Conservation (phyloP, 2,113 vertebrate genomes). For the Pseudolaguvia tuberculata region DNA sequence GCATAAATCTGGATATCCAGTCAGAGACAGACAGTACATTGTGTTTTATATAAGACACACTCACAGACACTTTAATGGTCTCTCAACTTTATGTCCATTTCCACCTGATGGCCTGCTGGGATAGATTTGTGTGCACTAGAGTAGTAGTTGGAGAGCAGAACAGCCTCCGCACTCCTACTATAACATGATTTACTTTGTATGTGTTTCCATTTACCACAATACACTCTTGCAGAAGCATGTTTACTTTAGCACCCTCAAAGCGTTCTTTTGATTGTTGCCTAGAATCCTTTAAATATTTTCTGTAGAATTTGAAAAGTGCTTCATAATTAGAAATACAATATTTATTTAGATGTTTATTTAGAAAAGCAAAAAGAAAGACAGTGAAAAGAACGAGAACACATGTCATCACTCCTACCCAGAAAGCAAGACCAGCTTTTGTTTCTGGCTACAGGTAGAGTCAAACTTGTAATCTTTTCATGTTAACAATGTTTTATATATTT, state of each 20-base stretch:
- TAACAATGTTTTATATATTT: not conserved
- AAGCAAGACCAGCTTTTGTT: not conserved
- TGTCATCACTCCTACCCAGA: not conserved
- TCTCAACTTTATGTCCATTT: slow-evolving; percentile 22
- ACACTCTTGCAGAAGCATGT: not conserved
- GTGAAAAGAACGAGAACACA: not conserved
- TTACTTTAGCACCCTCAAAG: not conserved
- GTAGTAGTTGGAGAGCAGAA: slow-evolving; percentile 1
- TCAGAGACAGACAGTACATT: not conserved
- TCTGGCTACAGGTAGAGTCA: not conserved
- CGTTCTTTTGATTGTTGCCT: not conserved
- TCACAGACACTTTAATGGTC: slow-evolving; percentile 26
- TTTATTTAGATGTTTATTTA: not conserved
- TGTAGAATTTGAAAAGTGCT: not conserved
- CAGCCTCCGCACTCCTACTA: not conserved
- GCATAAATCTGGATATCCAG: not conserved
- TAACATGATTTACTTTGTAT: slow-evolving; percentile 1
- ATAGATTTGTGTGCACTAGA: slow-evolving; percentile 35
- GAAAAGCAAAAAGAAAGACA: no score
- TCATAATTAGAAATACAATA: no score
- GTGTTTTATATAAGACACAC: slow-evolving; percentile 27
- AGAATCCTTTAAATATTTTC: not conserved
- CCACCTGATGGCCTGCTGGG: slow-evolving; percentile 25
- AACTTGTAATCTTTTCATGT: not conserved
- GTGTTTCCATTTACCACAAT: slow-evolving; percentile 2